Conservation (phyloP, 2,797 vertebrate genomes). For the Pangasius macronema region DNA sequence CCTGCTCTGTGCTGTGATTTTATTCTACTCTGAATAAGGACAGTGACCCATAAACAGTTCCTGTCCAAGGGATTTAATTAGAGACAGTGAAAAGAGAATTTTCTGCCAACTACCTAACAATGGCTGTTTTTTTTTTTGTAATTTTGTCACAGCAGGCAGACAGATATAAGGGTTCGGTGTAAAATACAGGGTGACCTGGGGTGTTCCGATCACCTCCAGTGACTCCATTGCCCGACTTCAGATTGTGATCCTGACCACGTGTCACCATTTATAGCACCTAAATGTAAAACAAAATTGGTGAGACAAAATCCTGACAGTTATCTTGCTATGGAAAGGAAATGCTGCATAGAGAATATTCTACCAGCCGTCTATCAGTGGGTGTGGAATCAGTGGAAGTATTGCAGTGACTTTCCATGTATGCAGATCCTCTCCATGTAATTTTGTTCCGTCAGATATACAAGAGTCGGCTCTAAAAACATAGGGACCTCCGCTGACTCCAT, state of each 20-base stretch:
- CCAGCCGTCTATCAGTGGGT: not conserved
- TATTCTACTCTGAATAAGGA: not conserved
- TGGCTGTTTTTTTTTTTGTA: not conserved
- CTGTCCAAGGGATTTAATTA: not conserved
- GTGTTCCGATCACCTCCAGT: not conserved
- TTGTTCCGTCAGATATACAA: not conserved
- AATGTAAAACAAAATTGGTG: not conserved
- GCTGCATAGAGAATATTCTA: not conserved
- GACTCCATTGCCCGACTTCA: not conserved
- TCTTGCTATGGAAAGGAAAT: not conserved
- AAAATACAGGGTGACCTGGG: not conserved
- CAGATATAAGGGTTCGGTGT: not conserved
- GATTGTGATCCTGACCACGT: not conserved
- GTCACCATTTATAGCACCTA: not conserved
- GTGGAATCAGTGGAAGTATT: not conserved
- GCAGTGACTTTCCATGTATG: not conserved
- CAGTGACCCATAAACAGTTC: not conserved
- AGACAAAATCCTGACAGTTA: not conserved
- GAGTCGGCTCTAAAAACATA: not conserved
- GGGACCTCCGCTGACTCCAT: not conserved
- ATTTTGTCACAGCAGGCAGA: not conserved
- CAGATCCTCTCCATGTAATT: not conserved
- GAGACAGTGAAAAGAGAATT: not conserved
- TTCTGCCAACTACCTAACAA: not conserved
- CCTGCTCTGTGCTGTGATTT: conserved; percentile 15